Base-by-base conservation (phyloP, 2,888 invertebrate species). In the Hydroisotoma schaefferi region DNA sequence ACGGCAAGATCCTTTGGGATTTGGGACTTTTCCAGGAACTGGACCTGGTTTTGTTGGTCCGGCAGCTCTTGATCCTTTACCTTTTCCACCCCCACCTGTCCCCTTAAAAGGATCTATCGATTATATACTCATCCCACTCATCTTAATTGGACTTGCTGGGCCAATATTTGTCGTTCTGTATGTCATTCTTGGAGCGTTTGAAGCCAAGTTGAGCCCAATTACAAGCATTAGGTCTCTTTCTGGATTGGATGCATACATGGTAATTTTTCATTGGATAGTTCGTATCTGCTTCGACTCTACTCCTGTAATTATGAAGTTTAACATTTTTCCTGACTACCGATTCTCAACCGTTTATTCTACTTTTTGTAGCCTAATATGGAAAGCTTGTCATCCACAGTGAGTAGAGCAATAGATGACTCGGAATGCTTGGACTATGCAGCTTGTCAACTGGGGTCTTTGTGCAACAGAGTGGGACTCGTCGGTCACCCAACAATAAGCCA, bases 141-240 rank as follows among this genome's bases (percentile, higher is more conserved):
- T 72, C 18, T 62, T 72, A 1, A 71, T 72, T 26, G 72, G 70
- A 27, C 58, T 72, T 18, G 67, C 70, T 23, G 72, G 69, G 1
- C 72, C 72, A 3, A 69, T 72, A 33, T 72, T 72, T 65, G 72
- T 72, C 1, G 72, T 72, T 3, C 43, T 71, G n/a, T 72, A 72
- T 37, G 72, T 72, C 2, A 63, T 72, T 27, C 38, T 72, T 2
- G 72, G 72, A 26, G 65, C 60, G 2, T 68, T 72, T 61, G 72
- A 72, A 37, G 66, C 67, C 0, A 69, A 64, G 23, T 40, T 72
- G 27, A 61, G 63, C 27, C 72, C 72, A 2, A 67, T 72, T 12
- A 43, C 58, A 8, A n/a, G n/a, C n/a, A n/a, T n/a, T n/a, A 33
- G 33, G 15, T 33, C 33, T 33, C 15, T 33, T 15, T 8, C 8